These are phyloP conservation scores for Frankliniella intonsa DNA, from an alignment of 2,888 invertebrate species.

Conservation along the genomic window DNA sequence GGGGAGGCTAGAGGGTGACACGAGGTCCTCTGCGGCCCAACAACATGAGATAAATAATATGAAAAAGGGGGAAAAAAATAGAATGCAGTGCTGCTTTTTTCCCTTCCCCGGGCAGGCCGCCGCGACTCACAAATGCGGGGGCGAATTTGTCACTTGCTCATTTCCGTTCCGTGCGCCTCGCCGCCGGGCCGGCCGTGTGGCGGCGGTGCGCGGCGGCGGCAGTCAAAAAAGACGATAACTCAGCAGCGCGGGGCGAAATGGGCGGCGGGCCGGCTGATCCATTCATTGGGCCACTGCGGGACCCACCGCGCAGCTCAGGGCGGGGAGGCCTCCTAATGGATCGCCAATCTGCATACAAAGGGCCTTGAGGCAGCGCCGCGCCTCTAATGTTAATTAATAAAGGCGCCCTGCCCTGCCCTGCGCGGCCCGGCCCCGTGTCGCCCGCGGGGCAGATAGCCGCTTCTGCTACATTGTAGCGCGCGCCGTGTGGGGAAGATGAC, in stretches of 20 bases:
- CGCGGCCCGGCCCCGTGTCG: too few relatives aligned
- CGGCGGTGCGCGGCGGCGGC: background rate
- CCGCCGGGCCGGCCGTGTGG: background rate
- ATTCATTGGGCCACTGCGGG: background rate
- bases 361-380: background rate
- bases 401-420: too few relatives aligned
- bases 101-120: background rate
- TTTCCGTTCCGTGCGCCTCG: background rate
- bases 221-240: background rate
- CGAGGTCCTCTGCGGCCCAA: background rate
- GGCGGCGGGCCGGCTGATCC: background rate
- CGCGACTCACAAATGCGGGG: background rate
- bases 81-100: background rate
- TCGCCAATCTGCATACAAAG: constrained; percentile 20
- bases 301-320: background rate
- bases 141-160: constrained; percentile 23
- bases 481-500: background rate
- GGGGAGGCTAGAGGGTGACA: too few relatives aligned
- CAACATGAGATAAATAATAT: too few relatives aligned
- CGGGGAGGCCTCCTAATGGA: background rate
- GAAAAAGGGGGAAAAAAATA: too few relatives aligned
- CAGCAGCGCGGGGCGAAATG: background rate
- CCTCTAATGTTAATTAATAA: too few relatives aligned
- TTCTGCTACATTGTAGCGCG: background rate
- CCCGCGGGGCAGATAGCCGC: too few relatives aligned